These are phyloP conservation scores for Drosophila tanythrix DNA, from an alignment of 2,888 invertebrate genomes.

Conservation along the genomic window DNA sequence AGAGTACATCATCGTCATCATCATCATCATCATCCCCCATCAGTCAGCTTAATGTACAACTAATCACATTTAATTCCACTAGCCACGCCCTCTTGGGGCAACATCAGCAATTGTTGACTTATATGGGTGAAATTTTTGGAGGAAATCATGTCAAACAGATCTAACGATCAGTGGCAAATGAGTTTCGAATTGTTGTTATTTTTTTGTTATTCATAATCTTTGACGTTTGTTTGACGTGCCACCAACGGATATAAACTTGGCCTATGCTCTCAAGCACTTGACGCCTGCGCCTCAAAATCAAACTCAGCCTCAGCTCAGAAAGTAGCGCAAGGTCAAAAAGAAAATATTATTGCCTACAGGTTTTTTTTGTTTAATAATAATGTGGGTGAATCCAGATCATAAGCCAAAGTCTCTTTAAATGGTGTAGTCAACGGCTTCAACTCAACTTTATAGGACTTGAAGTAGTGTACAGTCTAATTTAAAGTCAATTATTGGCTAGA, in stretches of 20 bases:
- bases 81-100: conserved; percentile 51
- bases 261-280: conserved; percentile 30
- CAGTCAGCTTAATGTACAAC: conserved; percentile 54
- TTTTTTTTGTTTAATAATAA: background rate
- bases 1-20: conserved; percentile 4
- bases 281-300: conserved; percentile 40
- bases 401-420: background rate
- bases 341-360: conserved; percentile 15
- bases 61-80: conserved; percentile 73
- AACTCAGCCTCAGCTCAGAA: conserved; percentile 21
- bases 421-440: background rate
- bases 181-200: conserved; percentile 54
- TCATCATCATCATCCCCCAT: background rate
- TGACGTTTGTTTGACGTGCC: conserved; percentile 20
- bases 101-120: conserved; percentile 25
- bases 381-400: background rate
- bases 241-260: conserved; percentile 17
- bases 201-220: conserved; percentile 43
- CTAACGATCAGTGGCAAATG: conserved; percentile 58
- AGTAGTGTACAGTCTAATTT: background rate
- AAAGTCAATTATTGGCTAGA: background rate
- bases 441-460: background rate
- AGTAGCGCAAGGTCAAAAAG: conserved; percentile 51
- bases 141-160: conserved; percentile 65
- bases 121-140: conserved; percentile 54